These are phyloP conservation scores for Rallus crepitans DNA, from an alignment of 2,797 vertebrate genomes.

Conservation along the genomic window DNA sequence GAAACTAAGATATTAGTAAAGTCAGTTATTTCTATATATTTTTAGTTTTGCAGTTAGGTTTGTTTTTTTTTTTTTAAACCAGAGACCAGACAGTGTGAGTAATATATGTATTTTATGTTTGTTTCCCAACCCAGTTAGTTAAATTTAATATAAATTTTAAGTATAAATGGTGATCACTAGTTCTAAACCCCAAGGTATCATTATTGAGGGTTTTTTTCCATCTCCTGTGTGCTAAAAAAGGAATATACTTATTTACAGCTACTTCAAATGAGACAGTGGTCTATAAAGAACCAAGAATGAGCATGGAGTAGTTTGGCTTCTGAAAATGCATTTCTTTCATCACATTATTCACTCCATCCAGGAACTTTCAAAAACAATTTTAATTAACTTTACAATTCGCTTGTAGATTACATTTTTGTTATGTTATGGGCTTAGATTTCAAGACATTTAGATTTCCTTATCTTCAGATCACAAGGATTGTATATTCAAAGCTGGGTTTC, in stretches of 20 bases:
- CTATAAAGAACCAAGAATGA: background rate
- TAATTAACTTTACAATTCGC: background rate
- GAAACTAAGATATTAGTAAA: background rate
- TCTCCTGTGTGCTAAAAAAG: background rate
- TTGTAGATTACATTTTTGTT: background rate
- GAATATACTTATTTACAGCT: background rate
- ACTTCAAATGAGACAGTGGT: background rate
- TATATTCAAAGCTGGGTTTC: background rate
- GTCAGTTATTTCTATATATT: background rate
- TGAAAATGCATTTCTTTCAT: background rate
- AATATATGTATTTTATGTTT: background rate
- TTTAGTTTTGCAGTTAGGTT: background rate
- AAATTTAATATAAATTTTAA: background rate
- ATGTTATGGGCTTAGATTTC: background rate
- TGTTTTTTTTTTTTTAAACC: background rate
- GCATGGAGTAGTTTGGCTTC: background rate
- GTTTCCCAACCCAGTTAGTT: background rate
- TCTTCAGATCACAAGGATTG: background rate
- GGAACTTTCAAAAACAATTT: background rate
- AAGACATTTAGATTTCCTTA: background rate
- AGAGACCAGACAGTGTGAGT: background rate
- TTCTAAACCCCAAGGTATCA: background rate
- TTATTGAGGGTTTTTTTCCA: background rate
- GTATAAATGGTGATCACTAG: background rate
- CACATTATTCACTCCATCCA: background rate